Evolutionary conservation across 2,113 vertebrate species (phyloP).

Genomic region (Sardina pilchardus): DNA sequence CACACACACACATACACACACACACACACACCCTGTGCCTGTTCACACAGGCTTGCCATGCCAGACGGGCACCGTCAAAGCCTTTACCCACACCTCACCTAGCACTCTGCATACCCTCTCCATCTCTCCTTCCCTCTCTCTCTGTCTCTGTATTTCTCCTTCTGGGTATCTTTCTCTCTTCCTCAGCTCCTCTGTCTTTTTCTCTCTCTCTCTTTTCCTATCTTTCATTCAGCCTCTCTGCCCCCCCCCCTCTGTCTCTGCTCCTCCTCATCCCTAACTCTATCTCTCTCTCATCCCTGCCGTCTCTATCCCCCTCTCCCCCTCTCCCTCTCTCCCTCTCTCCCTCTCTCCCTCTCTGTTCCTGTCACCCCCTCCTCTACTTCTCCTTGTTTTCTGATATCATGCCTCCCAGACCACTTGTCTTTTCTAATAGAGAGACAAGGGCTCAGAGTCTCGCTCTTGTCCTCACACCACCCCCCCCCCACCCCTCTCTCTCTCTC

Average conservation of each 20-base stretch:
- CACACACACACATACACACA: background rate
- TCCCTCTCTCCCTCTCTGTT: background rate
- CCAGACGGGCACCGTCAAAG: background rate
- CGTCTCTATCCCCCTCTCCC: background rate
- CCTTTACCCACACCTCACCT: background rate
- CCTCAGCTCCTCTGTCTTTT: background rate
- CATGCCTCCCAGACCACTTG: background rate
- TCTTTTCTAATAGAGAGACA: background rate
- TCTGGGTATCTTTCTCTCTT: no score
- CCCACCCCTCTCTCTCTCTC: no score
- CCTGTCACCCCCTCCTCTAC: background rate
- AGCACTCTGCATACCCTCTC: background rate
- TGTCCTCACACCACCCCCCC: background rate
- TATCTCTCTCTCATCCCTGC: background rate
- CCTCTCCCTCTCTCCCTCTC: background rate
- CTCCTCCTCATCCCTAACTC: background rate
- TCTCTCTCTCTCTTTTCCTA: background rate
- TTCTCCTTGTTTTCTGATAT: background rate
- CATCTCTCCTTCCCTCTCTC: background rate
- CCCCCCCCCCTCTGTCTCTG: background rate
- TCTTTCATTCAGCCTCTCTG: background rate
- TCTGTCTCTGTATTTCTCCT: background rate
- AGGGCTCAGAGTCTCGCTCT: background rate
- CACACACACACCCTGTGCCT: background rate
- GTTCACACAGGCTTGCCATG: background rate